Conservation (phyloP, 2,113 vertebrate genomes). For the Lycaon pictus region DNA sequence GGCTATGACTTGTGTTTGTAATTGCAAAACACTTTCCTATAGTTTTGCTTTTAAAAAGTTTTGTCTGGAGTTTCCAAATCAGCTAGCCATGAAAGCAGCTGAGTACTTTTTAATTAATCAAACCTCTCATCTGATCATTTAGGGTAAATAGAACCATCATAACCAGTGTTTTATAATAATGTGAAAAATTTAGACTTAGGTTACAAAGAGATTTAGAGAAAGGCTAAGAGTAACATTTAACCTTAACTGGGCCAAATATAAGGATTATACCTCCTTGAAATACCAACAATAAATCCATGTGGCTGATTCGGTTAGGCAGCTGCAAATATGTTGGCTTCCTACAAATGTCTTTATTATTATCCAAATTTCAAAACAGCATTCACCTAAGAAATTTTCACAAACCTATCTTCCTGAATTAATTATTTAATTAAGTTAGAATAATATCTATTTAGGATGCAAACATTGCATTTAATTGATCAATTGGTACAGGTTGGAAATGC, state of each 20-base stretch:
- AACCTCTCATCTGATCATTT: not conserved
- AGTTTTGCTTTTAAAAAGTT: not conserved
- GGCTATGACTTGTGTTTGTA: not conserved
- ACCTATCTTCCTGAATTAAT: not conserved
- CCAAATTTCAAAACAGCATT: not conserved
- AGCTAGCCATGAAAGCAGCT: not conserved
- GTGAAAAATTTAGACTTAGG: not conserved
- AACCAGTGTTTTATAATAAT: not conserved
- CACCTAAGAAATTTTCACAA: not conserved
- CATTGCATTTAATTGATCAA: not conserved
- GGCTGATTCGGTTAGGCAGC: not conserved
- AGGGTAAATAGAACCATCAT: not conserved
- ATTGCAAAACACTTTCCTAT: not conserved
- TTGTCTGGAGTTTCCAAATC: not conserved
- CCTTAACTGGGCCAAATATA: not conserved
- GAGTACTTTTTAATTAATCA: not conserved
- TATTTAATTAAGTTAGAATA: constrained; percentile 18
- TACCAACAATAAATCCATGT: not conserved
- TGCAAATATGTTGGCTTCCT: not conserved
- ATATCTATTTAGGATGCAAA: not conserved
- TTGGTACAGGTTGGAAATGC: not conserved
- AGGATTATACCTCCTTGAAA: not conserved
- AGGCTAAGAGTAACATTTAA: not conserved
- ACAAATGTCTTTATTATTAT: not conserved
- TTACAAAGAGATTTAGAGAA: not conserved